phyloP scores from a whole-genome alignment of 2,888 invertebrate genomes.

The Dione vanillae region DNA sequence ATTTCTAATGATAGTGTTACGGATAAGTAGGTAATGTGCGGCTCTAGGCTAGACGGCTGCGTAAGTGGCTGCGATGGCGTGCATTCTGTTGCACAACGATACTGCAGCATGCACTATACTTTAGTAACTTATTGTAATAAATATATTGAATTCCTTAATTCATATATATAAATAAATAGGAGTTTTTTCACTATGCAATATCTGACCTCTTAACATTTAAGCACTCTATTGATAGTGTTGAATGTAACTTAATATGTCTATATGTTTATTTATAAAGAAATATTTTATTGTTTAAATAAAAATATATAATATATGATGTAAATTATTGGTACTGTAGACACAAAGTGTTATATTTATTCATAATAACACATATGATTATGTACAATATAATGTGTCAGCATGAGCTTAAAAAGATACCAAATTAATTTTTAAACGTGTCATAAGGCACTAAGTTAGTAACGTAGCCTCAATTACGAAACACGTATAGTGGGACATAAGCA shows the following conservation, averaged over 20 bases:
- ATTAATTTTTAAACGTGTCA: constrained; percentile 41
- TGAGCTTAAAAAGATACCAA: neutral
- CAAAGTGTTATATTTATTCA: neutral
- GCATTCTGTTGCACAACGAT: constrained; percentile 63
- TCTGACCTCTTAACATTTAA: too few species aligned
- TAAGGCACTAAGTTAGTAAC: constrained; percentile 65
- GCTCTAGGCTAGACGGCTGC: constrained; percentile 55
- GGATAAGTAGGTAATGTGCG: constrained; percentile 44
- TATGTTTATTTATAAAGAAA: too few species aligned
- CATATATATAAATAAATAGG: neutral
- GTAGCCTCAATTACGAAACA: constrained; percentile 80
- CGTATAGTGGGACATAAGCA: constrained; percentile 72
- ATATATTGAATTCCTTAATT: neutral
- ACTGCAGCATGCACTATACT: constrained; percentile 47
- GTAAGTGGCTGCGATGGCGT: constrained; percentile 60
- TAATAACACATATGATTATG: neutral
- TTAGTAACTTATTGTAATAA: constrained; percentile 54
- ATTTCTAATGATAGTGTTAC: constrained; percentile 41
- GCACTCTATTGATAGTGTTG: too few species aligned
- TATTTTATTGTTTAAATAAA: neutral
- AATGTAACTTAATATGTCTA: too few species aligned
- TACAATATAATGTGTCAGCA: neutral
- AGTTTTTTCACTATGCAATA: neutral
- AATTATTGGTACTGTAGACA: too few species aligned
- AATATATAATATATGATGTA: too few species aligned